Evolutionary conservation across 1,140 invertebrate species (phyloP).

Genomic region (Penaeus indicus): DNA sequence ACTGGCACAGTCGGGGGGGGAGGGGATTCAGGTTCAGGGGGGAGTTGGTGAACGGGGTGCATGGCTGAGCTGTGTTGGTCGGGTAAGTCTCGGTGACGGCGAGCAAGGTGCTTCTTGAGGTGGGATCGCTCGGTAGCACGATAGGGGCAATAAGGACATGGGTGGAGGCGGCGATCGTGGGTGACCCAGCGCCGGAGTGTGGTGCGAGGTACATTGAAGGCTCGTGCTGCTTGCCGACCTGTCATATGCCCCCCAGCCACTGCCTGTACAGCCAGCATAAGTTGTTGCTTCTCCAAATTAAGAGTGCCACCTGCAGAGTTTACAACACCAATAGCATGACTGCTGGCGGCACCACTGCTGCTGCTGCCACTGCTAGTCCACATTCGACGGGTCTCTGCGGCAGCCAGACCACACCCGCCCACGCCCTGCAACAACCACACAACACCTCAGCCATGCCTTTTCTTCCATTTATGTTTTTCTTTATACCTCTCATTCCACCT

Average conservation of each 20-base stretch:
- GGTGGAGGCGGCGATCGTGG: slow-evolving; percentile 11
- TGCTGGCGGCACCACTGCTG: slow-evolving; percentile 4
- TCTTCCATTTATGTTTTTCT: not conserved
- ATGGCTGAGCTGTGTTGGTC: slow-evolving; percentile 23
- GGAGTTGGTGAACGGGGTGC: slow-evolving; percentile 12
- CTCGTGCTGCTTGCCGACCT: slow-evolving; percentile 23
- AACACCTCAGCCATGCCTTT: slow-evolving; percentile 29
- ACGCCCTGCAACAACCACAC: slow-evolving; percentile 41
- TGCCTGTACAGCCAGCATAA: slow-evolving; percentile 22
- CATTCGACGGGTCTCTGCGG: not conserved
- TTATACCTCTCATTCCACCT: not conserved
- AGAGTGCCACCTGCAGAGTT: slow-evolving; percentile 1
- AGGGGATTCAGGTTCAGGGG: too few species aligned
- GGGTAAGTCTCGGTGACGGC: not conserved
- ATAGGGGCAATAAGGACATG: slow-evolving; percentile 22
- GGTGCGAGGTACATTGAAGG: slow-evolving; percentile 35
- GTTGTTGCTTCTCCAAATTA: slow-evolving; percentile 27
- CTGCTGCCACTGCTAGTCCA: slow-evolving; percentile 17
- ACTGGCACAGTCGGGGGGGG: too few species aligned
- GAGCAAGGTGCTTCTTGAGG: slow-evolving; percentile 24
- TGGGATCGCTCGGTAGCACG: slow-evolving; percentile 24
- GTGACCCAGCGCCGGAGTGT: slow-evolving; percentile 15
- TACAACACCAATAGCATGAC: not conserved
- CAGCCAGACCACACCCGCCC: slow-evolving; percentile 16
- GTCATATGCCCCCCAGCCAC: slow-evolving; percentile 28